Evolutionary conservation across 2,113 vertebrate species (phyloP).

Genomic region (Falcunculus frontatus): DNA sequence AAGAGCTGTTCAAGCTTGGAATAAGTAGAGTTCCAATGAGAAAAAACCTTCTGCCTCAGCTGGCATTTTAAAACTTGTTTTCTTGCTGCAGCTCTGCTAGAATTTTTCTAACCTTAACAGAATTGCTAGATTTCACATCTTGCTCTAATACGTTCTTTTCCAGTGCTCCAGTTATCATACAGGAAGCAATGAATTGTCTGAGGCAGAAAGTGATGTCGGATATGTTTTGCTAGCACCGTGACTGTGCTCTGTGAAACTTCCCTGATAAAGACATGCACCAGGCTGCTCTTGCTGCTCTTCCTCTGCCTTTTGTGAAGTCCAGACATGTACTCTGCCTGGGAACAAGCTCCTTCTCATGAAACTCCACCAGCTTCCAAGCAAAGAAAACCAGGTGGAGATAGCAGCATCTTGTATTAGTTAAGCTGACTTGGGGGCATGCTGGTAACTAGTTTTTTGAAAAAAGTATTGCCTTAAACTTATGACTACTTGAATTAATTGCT

Average conservation of each 20-base stretch:
- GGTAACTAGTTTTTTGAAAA: background rate
- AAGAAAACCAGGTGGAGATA: background rate
- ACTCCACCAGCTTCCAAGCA: background rate
- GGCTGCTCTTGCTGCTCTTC: background rate
- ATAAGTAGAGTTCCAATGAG: conserved; percentile 69
- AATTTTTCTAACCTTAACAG: conserved; percentile 63
- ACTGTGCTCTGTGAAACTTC: background rate
- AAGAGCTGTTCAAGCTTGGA: conserved; percentile 66
- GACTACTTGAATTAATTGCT: background rate
- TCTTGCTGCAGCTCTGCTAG: conserved; percentile 66
- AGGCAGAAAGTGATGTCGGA: background rate
- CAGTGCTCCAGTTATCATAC: background rate
- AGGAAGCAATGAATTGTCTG: background rate
- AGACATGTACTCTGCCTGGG: background rate
- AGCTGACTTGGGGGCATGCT: background rate
- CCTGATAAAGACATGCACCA: background rate
- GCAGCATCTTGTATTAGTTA: background rate
- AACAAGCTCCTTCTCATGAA: background rate
- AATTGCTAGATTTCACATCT: conserved; percentile 44
- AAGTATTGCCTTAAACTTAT: background rate
- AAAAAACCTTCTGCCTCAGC: conserved; percentile 72
- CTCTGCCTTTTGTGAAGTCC: background rate
- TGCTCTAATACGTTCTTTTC: conserved; percentile 1
- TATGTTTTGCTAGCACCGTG: background rate
- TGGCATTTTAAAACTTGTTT: conserved; percentile 76